Base-by-base conservation (phyloP, 92 coral and sea anemone species). In the Epizoanthus scotinus region DNA sequence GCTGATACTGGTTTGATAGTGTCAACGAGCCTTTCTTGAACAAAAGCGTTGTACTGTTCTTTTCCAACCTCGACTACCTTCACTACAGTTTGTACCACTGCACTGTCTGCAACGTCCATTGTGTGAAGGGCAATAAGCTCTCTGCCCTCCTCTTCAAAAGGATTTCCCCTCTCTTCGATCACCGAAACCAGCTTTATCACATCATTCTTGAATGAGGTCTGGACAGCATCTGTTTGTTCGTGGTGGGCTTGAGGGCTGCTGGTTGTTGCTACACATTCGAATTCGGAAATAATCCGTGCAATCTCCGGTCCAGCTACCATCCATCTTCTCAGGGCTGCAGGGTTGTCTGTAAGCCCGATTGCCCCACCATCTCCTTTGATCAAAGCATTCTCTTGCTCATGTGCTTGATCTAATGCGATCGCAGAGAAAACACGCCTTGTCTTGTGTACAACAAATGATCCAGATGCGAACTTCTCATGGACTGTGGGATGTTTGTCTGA, bases 341-440 rank as follows among this genome's bases (percentile, higher is more conserved):
- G 87, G 20, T 87, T 77, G 26, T 82, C 90, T 0, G 84, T 87
- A 2, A 87, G 72, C 22, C 90, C 81, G 0, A 83, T 84, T 5
- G 90, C 90, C 3, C 78, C 78, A 10, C 78, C 44, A 9, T 81
- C 69, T 3, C 78, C 85, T 36, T 81, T 81, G 78, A 81, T 70
- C 24, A 15, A 17, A 0, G 73, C 83, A 49, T 63, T 63, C 24
- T 78, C 63, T 47, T 78, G 72, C 28, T 78, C 83, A 3, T 20
- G 66, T 34, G 9, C 36, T 1, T 63, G 62, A 58, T 63, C 34
- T 28, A 81, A 27, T 36, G 73, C 73, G 1, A 67, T 67, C 10
- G 73, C 57, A 6, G 73, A 68, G 9, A 68, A 67, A 0, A 6
- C 10, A 2, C 21, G 19, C 3, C 31, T 36, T 9, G 55, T 18